Base-by-base conservation (phyloP, 2,888 invertebrate species). In the Diadromus collaris region DNA sequence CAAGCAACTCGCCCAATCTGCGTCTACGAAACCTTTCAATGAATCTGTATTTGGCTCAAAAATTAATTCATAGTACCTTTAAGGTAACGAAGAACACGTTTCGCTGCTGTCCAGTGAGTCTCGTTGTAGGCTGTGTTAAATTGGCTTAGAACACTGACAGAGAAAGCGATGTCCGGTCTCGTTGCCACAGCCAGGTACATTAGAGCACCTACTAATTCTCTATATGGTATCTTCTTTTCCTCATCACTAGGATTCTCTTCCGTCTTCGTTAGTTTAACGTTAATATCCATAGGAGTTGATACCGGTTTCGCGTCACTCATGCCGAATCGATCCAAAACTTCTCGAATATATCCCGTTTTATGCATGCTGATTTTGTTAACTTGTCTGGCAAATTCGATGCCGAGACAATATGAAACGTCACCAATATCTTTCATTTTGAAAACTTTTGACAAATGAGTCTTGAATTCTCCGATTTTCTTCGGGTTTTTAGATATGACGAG, bases 81-180 rank as follows among this genome's bases (percentile, higher is more conserved):
- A 9, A 87, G 29, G 54, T 89, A 89, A 4, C 86, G 76, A 19
- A 89, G 73, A 2, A 88, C 81, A 6, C 85, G 74, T 65, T 89
- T 86, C 0, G 86, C 86, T 1, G 85, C 86, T 16, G 68, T 80
- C 86, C 89, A 88, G 32, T 81, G 82, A 13, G 19, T 29, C 38
- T 48, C 51, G 6, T 34, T 61, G 56, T 41, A 65, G 41, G 63
- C 29, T 7, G 29, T 38, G 21, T 76, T 79, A 54, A 81, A 83
- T 19, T 83, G 81, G 34, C 81, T 80, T 6, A 83, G 21, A 3
- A 24, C 60, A 60, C 77, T 82, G 4, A 83, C 81, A 6, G 79
- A 65, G 32, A 74, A 72, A 16, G 78, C 76, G 6, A 83, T 82
- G 21, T 83, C 83, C 13, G 79, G 81, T 32, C 82, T 71, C 7